Percentiles rank a stretch among this genome's conserved stretches.
These are phyloP conservation scores for Littorina saxatilis DNA, from an alignment of 1,140 invertebrate genomes.

Conservation along the genomic window DNA sequence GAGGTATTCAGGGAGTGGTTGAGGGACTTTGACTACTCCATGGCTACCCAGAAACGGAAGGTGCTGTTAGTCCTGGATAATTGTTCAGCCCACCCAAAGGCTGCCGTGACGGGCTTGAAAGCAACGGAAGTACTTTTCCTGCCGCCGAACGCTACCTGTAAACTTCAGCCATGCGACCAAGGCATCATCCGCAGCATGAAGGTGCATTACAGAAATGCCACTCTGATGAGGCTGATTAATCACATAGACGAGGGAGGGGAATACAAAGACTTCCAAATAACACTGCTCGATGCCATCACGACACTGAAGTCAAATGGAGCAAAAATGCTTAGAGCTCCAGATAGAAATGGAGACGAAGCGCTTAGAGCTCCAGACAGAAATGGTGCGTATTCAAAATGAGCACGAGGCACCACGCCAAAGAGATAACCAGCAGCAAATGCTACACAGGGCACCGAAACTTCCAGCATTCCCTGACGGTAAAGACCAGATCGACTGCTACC, in stretches of 20 bases:
- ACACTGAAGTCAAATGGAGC: too few relatives aligned
- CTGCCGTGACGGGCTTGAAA: neutral
- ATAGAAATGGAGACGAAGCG: too few relatives aligned
- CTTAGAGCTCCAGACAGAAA: too few relatives aligned
- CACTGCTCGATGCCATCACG: neutral
- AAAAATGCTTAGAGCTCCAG: too few relatives aligned
- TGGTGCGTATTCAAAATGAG: too few relatives aligned
- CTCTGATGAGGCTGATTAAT: neutral
- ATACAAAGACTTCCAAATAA: neutral
- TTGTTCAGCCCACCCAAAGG: slow-evolving; percentile 37
- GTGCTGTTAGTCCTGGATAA: slow-evolving; percentile 38
- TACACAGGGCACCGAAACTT: too few relatives aligned
- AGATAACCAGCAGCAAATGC: too few relatives aligned
- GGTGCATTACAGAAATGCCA: slow-evolving; percentile 25
- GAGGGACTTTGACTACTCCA: slow-evolving; percentile 19
- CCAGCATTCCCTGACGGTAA: too few relatives aligned
- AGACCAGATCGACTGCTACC: too few relatives aligned
- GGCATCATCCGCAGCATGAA: slow-evolving; percentile 51
- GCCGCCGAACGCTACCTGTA: slow-evolving; percentile 47
- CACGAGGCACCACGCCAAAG: too few relatives aligned
- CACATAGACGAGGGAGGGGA: slow-evolving; percentile 7
- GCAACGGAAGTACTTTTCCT: slow-evolving; percentile 38
- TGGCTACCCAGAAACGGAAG: slow-evolving; percentile 12
- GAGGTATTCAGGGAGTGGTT: slow-evolving; percentile 40
- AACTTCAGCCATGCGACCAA: slow-evolving; percentile 46